phyloP scores from a whole-genome alignment of 2,888 invertebrate genomes.

The Drosophila diplacantha region DNA sequence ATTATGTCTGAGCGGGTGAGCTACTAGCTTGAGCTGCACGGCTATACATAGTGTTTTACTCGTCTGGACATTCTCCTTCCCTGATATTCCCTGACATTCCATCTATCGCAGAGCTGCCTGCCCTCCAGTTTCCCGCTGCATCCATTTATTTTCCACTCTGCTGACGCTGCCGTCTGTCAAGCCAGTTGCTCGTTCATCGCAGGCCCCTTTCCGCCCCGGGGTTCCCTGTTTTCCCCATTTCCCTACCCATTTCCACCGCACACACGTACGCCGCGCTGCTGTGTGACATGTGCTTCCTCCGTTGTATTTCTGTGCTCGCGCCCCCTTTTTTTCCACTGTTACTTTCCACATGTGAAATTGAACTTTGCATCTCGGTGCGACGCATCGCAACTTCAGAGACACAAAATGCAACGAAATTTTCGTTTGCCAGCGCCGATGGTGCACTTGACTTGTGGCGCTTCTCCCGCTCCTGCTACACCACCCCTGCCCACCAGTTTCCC shows the following conservation, averaged over 20 bases:
- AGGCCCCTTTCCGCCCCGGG: conserved; percentile 49
- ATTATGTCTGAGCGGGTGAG: not conserved
- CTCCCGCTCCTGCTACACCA: conserved; percentile 20
- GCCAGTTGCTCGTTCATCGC: conserved; percentile 28
- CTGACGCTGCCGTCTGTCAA: conserved; percentile 55
- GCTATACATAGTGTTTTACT: conserved; percentile 17
- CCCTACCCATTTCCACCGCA: conserved; percentile 22
- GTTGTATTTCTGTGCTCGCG: conserved; percentile 53
- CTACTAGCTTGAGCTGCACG: not conserved
- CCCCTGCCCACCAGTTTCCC: conserved; percentile 10
- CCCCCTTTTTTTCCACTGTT: conserved; percentile 50
- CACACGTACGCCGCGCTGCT: conserved; percentile 46
- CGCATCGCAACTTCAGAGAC: conserved; percentile 52
- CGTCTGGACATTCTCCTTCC: conserved; percentile 26
- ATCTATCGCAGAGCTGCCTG: conserved; percentile 18
- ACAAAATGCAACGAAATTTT: conserved; percentile 42
- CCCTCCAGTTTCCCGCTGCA: conserved; percentile 12
- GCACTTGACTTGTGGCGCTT: conserved; percentile 72
- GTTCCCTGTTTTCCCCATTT: conserved; percentile 1
- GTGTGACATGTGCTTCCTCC: conserved; percentile 71
- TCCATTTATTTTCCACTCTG: conserved; percentile 44
- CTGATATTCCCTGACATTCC: conserved; percentile 23
- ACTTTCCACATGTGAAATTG: conserved; percentile 72
- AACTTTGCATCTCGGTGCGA: conserved; percentile 70
- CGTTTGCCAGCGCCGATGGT: conserved; percentile 31